phyloP scores from a whole-genome alignment of 2,888 invertebrate species.

The Eutolmus rufibarbis region DNA sequence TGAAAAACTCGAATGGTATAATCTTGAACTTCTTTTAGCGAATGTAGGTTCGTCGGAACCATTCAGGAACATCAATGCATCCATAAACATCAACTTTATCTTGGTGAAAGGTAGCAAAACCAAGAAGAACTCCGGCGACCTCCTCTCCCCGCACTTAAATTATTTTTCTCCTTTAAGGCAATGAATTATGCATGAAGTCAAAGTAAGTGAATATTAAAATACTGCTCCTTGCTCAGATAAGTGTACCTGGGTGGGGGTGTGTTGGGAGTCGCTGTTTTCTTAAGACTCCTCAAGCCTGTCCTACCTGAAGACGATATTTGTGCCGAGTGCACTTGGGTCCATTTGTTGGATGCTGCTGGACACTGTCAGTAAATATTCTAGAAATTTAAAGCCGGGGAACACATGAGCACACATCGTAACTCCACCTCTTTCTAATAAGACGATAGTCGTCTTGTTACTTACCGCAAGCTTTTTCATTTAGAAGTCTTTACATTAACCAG shows the following conservation, averaged over 20 bases:
- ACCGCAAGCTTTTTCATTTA: background rate
- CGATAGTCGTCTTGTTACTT: background rate
- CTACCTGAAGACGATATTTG: background rate
- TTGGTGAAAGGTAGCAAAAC: background rate
- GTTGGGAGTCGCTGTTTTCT: background rate
- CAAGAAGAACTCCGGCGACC: background rate
- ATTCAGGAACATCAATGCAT: constrained; percentile 36
- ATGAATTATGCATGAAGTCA: constrained; percentile 45
- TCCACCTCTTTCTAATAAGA: background rate
- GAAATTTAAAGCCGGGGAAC: background rate
- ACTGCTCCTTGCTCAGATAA: constrained; percentile 17
- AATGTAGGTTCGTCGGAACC: constrained; percentile 18
- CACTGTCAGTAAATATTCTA: background rate
- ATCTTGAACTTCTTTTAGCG: background rate
- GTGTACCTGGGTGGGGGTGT: background rate
- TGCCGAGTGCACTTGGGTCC: background rate
- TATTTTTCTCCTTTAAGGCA: constrained; percentile 8
- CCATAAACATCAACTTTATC: constrained; percentile 39
- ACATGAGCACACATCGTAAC: too few relatives aligned
- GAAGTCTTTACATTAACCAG: background rate
- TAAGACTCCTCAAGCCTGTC: background rate
- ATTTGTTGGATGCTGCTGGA: background rate
- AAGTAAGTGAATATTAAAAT: constrained; percentile 46
- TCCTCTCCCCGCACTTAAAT: background rate
- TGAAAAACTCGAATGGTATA: background rate